A percentile compares a stretch with the other conserved stretches of the same genome.
These are phyloP conservation scores for Mastacembelus armatus DNA, from an alignment of 2,797 vertebrate species.

Conservation along the genomic window DNA sequence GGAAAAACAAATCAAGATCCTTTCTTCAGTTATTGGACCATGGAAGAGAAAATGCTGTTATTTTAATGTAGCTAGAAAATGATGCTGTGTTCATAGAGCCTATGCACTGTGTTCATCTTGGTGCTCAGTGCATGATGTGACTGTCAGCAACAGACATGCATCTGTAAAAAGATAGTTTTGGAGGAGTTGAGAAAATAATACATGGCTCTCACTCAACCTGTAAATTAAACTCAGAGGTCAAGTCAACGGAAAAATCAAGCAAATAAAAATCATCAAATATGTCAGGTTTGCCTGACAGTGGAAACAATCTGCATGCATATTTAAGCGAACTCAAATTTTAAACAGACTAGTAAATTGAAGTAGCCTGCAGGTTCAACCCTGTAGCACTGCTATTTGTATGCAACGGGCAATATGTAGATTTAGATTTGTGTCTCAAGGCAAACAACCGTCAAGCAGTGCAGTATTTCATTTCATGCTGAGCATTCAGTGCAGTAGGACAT, in stretches of 20 bases:
- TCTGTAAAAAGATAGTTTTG: conserved; percentile 31
- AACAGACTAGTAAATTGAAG: conserved; percentile 44
- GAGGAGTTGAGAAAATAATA: conserved; percentile 28
- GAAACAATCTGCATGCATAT: conserved; percentile 18
- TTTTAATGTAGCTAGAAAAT: conserved; percentile 78
- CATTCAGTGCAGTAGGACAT: conserved; percentile 69
- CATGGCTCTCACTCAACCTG: not conserved
- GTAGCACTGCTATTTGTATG: conserved; percentile 71
- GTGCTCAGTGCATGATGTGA: conserved; percentile 48
- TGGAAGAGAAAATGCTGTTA: conserved; percentile 82
- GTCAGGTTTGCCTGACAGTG: not conserved
- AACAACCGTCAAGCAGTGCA: conserved; percentile 74
- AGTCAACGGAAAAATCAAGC: conserved; percentile 6
- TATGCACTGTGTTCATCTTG: conserved; percentile 56
- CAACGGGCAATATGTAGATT: conserved; percentile 77
- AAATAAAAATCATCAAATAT: not conserved
- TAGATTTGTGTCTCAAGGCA: conserved; percentile 78
- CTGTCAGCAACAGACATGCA: conserved; percentile 49
- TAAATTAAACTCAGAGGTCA: conserved; percentile 10
- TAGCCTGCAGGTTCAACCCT: conserved; percentile 57
- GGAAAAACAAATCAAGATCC: conserved; percentile 82
- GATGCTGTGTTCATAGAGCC: conserved; percentile 58
- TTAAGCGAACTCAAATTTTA: conserved; percentile 40
- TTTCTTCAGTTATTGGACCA: conserved; percentile 81
- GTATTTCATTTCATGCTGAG: conserved; percentile 77